Conservation (phyloP, 2,888 invertebrate genomes). For the Linyphia triangularis region DNA sequence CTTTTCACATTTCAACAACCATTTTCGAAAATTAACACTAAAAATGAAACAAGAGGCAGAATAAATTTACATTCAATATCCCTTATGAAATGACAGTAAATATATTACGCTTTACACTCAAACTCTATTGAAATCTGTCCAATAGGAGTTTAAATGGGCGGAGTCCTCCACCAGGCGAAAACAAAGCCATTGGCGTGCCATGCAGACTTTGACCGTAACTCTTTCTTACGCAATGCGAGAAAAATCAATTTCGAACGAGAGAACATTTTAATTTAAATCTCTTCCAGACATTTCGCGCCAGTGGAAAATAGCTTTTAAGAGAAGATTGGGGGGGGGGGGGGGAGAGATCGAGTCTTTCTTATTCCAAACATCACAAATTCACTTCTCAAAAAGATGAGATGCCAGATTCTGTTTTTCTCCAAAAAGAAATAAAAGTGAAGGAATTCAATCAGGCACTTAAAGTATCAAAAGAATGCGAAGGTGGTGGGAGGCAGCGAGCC, state of each 20-base stretch:
- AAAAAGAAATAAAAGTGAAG: background rate
- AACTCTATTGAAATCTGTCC: conserved; percentile 7
- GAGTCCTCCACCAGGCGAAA: conserved; percentile 8
- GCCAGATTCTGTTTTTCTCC: conserved; percentile 24
- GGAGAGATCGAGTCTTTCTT: background rate
- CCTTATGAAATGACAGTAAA: background rate
- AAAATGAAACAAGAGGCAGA: no score
- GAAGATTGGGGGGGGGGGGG: background rate
- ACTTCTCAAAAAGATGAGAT: conserved; percentile 56
- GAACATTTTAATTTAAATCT: conserved; percentile 70
- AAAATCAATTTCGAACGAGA: conserved; percentile 47
- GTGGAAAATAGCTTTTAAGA: conserved; percentile 55
- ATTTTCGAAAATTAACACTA: no score
- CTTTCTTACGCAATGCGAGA: background rate
- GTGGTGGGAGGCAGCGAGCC: background rate
- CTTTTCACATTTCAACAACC: no score
- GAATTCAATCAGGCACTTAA: conserved; percentile 68
- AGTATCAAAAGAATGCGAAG: conserved; percentile 34
- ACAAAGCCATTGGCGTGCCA: conserved; percentile 38
- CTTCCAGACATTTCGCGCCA: conserved; percentile 31
- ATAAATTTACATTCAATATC: background rate
- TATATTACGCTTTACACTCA: conserved; percentile 1
- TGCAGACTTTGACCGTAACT: conserved; percentile 40
- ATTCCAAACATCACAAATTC: conserved; percentile 57
- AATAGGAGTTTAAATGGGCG: conserved; percentile 27